Conservation (phyloP, 1,140 invertebrate genomes). For the Drosophila lowei region DNA sequence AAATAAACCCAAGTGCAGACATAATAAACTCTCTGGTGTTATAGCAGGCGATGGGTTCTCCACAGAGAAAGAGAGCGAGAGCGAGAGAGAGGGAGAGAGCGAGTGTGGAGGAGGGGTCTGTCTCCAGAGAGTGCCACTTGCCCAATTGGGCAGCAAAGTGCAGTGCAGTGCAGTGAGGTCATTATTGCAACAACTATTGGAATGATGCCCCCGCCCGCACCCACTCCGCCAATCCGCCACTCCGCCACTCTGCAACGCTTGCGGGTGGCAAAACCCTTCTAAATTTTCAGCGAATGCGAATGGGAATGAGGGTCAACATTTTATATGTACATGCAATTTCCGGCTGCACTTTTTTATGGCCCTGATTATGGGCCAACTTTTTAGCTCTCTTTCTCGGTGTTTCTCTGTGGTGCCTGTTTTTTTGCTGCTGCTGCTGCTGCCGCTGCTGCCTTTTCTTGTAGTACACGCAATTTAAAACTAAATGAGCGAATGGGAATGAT, state of each 20-base stretch:
- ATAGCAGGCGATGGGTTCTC: constrained; percentile 20
- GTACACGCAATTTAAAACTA: constrained; percentile 59
- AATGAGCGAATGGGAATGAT: constrained; percentile 38
- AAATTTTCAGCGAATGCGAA: constrained; percentile 13
- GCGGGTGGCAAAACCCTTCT: constrained; percentile 54
- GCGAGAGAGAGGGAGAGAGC: not conserved
- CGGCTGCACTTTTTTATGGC: constrained; percentile 48
- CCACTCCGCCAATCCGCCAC: constrained; percentile 9
- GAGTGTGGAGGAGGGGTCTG: not conserved
- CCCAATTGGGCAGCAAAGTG: constrained; percentile 52
- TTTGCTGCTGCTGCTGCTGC: not conserved
- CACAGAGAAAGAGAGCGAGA: not conserved
- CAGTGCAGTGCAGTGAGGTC: constrained; percentile 51
- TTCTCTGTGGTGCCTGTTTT: constrained; percentile 3
- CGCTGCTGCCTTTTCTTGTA: constrained; percentile 16
- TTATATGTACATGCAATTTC: constrained; percentile 62
- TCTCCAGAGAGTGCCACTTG: constrained; percentile 48
- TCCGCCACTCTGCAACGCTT: constrained; percentile 22
- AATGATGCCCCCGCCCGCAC: constrained; percentile 36
- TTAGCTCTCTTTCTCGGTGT: constrained; percentile 18
- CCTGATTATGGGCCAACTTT: constrained; percentile 50
- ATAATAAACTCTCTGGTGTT: constrained; percentile 80
- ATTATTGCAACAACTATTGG: constrained; percentile 80
- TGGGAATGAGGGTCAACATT: constrained; percentile 32
- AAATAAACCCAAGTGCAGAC: constrained; percentile 81